Conservation (phyloP, 2,888 invertebrate genomes). For the Rambutsinella grinnellia region DNA sequence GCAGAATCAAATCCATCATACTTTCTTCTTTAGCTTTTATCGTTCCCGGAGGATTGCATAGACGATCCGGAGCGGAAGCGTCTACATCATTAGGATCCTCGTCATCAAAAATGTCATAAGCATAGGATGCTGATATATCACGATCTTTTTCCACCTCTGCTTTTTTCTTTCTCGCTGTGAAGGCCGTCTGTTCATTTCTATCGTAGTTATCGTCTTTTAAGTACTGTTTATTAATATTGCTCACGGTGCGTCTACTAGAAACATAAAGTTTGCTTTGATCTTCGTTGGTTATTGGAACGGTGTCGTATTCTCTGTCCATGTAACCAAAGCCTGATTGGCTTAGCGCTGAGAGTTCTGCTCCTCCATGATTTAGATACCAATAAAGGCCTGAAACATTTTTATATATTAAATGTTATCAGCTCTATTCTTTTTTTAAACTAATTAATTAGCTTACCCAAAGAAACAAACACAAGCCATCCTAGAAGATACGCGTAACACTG, state of each 20-base stretch:
- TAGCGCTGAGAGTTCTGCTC: slow-evolving; percentile 37
- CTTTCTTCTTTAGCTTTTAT: slow-evolving; percentile 83
- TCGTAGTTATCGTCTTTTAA: slow-evolving; percentile 34
- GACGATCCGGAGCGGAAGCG: slow-evolving; percentile 44
- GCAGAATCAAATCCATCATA: slow-evolving; percentile 68
- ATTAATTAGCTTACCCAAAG: slow-evolving; percentile 53
- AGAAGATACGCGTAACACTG: slow-evolving; percentile 64
- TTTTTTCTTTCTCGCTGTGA: slow-evolving; percentile 2
- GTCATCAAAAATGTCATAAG: slow-evolving; percentile 24
- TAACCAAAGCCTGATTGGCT: slow-evolving; percentile 52
- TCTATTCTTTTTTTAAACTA: background rate
- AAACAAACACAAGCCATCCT: slow-evolving; percentile 64
- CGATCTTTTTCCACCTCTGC: background rate
- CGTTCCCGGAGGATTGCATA: slow-evolving; percentile 81
- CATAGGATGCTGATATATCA: slow-evolving; percentile 21
- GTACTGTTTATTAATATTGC: slow-evolving; percentile 37
- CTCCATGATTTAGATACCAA: slow-evolving; percentile 62
- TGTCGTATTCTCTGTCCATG: slow-evolving; percentile 36
- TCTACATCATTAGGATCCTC: slow-evolving; percentile 18
- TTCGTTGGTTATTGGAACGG: slow-evolving; percentile 16
- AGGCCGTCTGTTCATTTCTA: slow-evolving; percentile 18
- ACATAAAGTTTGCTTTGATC: slow-evolving; percentile 28
- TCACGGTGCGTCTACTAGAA: slow-evolving; percentile 33
- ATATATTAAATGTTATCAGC: background rate
- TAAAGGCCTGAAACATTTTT: slow-evolving; percentile 54